Percentiles rank a stretch among this genome's conserved stretches.
These are phyloP conservation scores for Oreohelix idahoensis DNA, from an alignment of 1,140 invertebrate species.

Conservation along the genomic window DNA sequence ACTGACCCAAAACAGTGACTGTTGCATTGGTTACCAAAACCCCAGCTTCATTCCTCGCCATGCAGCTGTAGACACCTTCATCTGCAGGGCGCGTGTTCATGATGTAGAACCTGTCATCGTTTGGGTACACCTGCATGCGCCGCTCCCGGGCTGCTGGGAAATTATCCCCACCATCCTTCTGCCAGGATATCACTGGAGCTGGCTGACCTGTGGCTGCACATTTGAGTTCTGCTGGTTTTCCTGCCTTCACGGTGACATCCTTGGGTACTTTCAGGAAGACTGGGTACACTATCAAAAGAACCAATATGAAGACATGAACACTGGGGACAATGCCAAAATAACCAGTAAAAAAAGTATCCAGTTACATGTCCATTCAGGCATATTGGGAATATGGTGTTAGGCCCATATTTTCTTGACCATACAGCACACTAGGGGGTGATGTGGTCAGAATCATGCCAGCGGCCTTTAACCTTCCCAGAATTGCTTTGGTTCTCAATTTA, in stretches of 20 bases:
- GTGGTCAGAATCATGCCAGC: too few relatives aligned
- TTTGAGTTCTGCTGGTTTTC: conserved; percentile 87
- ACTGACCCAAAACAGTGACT: conserved; percentile 85
- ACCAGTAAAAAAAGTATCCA: too few relatives aligned
- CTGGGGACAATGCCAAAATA: too few relatives aligned
- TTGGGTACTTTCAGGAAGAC: conserved; percentile 87
- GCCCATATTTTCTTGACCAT: too few relatives aligned
- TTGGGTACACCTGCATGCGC: conserved; percentile 91
- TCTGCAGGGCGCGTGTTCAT: conserved; percentile 89
- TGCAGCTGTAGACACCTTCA: conserved; percentile 94
- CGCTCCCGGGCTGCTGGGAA: conserved; percentile 95
- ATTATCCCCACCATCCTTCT: conserved; percentile 84
- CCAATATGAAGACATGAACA: too few relatives aligned
- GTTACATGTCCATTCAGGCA: too few relatives aligned
- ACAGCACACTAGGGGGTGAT: too few relatives aligned
- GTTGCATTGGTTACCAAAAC: conserved; percentile 89
- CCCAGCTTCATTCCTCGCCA: conserved; percentile 90
- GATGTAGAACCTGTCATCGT: conserved; percentile 93
- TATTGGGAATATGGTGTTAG: too few relatives aligned
- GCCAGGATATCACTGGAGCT: conserved; percentile 90
- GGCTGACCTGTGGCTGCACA: conserved; percentile 93
- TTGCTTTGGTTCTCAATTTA: too few relatives aligned
- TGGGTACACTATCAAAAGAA: conserved; percentile 82
- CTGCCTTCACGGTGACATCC: conserved; percentile 87
- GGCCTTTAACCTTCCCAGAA: too few relatives aligned